Conservation (phyloP, 2,797 vertebrate species). For the Pipistrellus pygmaeus region DNA sequence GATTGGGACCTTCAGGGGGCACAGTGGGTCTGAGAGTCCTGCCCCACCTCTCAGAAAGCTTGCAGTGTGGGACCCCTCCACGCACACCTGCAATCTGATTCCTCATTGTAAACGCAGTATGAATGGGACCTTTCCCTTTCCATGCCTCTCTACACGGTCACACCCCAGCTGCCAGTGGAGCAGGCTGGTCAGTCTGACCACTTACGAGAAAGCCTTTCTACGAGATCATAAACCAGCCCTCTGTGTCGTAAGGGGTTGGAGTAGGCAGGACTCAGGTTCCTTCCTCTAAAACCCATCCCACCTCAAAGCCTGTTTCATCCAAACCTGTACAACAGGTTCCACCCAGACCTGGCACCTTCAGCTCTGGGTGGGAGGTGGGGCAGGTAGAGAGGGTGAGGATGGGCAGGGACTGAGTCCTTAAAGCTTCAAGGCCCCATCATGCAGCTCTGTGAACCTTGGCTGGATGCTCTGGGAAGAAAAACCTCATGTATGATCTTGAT, state of each 20-base stretch:
- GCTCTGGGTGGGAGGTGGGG: slow-evolving; percentile 81
- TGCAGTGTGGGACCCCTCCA: not conserved
- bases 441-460: not conserved
- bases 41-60: not conserved
- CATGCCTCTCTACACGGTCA: not conserved
- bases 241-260: not conserved
- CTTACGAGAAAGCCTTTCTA: not conserved
- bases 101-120: rapidly evolving
- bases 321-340: slow-evolving; percentile 83
- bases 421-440: not conserved
- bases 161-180: not conserved
- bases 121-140: not conserved
- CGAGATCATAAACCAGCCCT: not conserved
- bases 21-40: not conserved
- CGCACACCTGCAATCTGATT: not conserved
- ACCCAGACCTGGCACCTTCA: slow-evolving; percentile 68
- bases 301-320: slow-evolving; percentile 58
- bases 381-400: not conserved
- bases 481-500: not conserved
- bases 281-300: not conserved
- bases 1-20: not conserved
- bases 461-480: not conserved
- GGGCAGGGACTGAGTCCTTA: not conserved
- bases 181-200: not conserved
- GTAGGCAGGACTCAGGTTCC: not conserved